Evolutionary conservation across 1,140 invertebrate genomes (phyloP), one percentile per base, ranked within the genome.

Genomic region (Pseudachorutes palmiensis): DNA sequence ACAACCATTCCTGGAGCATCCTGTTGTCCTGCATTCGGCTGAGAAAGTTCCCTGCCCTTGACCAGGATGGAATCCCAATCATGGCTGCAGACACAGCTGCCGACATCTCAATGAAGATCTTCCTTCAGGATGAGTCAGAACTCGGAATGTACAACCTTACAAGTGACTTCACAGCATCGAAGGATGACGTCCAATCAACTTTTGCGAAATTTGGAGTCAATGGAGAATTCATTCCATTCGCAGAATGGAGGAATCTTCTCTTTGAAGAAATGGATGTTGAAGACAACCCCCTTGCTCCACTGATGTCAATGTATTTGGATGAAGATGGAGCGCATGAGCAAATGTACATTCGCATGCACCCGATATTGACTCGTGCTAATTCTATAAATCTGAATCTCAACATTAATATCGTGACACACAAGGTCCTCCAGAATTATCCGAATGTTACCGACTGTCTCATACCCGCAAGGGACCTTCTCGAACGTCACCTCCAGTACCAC

Each of bases 1-100:
- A 32, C 22, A 61, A 61, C 59, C 59, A 61, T 36, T 9, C 29
- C 5, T 61, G 59, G 59, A 32, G 33, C 30, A 61, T 61, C 19
- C 30, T 61, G 3, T 3, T 36, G 2, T 32, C 59, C 5, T 61
- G 59, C 29, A 26, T 61, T 36, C 59, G 59, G 3, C 5, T 61
- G 5, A 9, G 59, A 12, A 61, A 61, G 33, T 61, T 61, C 29
- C 59, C 59, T 30, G 3, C 9, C 5, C 3, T 61, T 9, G 59
- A 61, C 59, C 29, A 61, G 19, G 30, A 61, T 36, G 59, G 59
- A 36, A 61, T 61, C 30, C 29, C 59, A 29, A 9, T 61, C 9
- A 36, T 61, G 59, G 30, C 59, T 5, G 59, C 31, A 12, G 59
- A 61, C 59, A 36, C 32, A 19, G 59, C 59, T 3, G 59, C 59